Base-by-base conservation (phyloP, 2,888 invertebrate species). In the Hecatera dysodea region DNA sequence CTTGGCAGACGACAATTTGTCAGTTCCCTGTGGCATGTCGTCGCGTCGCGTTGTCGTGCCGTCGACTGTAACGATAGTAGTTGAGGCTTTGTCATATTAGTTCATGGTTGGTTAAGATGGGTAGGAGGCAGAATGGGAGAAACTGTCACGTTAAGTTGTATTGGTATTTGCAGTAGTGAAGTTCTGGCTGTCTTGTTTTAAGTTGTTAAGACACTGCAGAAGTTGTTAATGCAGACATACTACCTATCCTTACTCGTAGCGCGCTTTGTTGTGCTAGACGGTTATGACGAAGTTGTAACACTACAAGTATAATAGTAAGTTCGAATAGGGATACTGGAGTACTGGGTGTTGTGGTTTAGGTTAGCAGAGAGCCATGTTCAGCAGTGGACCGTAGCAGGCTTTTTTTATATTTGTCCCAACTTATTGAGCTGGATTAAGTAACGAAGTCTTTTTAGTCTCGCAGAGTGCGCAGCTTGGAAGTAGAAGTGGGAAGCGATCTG, bases 1-100 rank as follows among this genome's bases (percentile, higher is more conserved):
- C 60, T 82, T 82, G 80, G 78, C 81, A 91, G 90, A 91, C 90
- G 88, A 89, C 88, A 86, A 90, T 91, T 91, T 89, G 88, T 88
- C 87, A 86, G 82, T 75, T 85, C 81, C 80, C 75, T 72, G 78
- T 75, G 67, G 77, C 80, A 66, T 66, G 85, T 78, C 75, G 78
- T 60, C 72, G 75, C 42, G 42, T 39, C 75, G 66, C 71, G 76
- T 72, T 76, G 78, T 74, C 75, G 81, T 71, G 60, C 61, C 72
- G 72, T 70, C 69, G 69, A 33, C 67, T 64, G 70, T 73, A 72
- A 73, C 73, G 75, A 77, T 80, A 65, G 55, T 68, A 82, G 77
- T 76, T 80, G 78, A 75, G 72, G 63, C 73, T 75, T 78, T 72
- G 74, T 85, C 85, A 79, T 78, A 84, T 75, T 84, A 78, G 69